Base-by-base conservation (phyloP, 1,140 invertebrate species). In the Hirudo medicinalis region DNA sequence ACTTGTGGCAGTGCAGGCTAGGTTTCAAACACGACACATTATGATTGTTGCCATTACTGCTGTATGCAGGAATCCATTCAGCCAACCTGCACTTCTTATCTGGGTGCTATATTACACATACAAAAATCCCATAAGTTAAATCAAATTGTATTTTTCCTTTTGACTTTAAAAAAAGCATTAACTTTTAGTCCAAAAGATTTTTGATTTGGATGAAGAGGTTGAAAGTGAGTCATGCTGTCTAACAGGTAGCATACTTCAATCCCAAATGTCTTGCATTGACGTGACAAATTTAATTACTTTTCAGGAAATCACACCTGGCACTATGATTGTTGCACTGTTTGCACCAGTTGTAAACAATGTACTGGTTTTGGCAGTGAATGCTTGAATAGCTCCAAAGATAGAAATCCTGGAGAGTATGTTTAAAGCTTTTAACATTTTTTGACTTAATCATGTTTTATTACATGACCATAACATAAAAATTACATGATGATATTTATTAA, bases 281-380 rank as follows among this genome's bases (percentile, higher is more conserved):
- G 1, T 49, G 43, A 49, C 9, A 15, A 15, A 49, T 13, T 13
- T 49, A 49, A 49, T 49, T 8, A 20, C 15, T 63, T 68, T 20
- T 5, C 13, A 73, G 73, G 73, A 29, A 82, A 86, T 72, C 90
- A 92, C 80, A 85, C 86, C n/a, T 94, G 90, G 90, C 86, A 86
- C 73, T 86, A 88, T 75, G 88, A 90, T 74, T 86, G 88, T 74
- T 94, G 91, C 77, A 91, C 91, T 87, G 87, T 95, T 49, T 96
- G 93, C 79, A 89, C 89, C 3, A 84, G 91, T 27, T 97, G 94
- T 80, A 84, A 89, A n/a, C 90, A 95, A 80, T 97, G 93, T 79
- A 96, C 92, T 0, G 93, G 92, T 5, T 96, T 93, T 78, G 90
- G 90, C 67, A 87, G 88, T 69, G 88, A 87, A 55, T 96, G 93